Conservation (phyloP, 2,888 invertebrate species). For the Dilophus febrilis region DNA sequence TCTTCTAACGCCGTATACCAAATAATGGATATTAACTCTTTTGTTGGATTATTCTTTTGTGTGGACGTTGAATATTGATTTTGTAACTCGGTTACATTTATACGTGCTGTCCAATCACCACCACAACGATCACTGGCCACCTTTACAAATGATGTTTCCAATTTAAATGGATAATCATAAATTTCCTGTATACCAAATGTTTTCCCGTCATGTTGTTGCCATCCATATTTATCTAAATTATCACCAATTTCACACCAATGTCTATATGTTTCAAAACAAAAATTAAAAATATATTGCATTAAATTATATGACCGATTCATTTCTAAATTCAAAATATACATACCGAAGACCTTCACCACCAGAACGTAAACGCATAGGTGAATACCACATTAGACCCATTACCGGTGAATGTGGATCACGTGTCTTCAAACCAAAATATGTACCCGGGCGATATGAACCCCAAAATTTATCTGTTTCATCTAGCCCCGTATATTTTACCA, state of each 20-base stretch:
- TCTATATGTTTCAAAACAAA: conserved; percentile 33
- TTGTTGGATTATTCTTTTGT: conserved; percentile 1
- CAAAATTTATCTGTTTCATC: conserved; percentile 68
- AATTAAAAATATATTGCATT: no score
- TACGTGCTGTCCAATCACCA: conserved; percentile 85
- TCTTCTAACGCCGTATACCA: conserved; percentile 76
- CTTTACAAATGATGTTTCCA: conserved; percentile 82
- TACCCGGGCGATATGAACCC: conserved; percentile 82
- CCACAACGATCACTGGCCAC: conserved; percentile 60
- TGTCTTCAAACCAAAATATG: conserved; percentile 83
- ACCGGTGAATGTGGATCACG: conserved; percentile 76
- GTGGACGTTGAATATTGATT: neutral
- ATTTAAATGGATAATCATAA: conserved; percentile 54
- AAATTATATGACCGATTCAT: conserved; percentile 1
- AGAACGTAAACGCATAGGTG: conserved; percentile 45
- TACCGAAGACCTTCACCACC: conserved; percentile 61
- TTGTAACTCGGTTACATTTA: conserved; percentile 36
- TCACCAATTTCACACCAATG: conserved; percentile 91
- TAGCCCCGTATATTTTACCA: conserved; percentile 50
- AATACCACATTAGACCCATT: conserved; percentile 95
- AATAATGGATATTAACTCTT: conserved; percentile 40
- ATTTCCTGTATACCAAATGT: conserved; percentile 86
- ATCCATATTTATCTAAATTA: conserved; percentile 63
- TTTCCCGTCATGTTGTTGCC: conserved; percentile 85
- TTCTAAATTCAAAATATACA: neutral